Conservation (phyloP, 2,888 invertebrate genomes). For the Limnephilus marmoratus region DNA sequence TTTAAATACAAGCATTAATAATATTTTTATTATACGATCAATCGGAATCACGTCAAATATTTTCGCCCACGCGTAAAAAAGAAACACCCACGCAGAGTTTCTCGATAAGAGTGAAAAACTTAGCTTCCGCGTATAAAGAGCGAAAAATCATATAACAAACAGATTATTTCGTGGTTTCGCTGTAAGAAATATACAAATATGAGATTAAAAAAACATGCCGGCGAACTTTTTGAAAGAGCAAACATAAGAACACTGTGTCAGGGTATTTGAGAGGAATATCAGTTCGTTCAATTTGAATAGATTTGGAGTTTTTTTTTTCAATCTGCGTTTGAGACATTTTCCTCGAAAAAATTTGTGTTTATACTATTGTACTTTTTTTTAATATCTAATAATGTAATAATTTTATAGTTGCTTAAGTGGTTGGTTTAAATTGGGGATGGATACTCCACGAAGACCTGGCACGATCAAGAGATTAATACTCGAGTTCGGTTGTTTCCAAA, state of each 20-base stretch:
- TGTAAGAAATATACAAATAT: not conserved
- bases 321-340: not conserved
- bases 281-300: not conserved
- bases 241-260: not conserved
- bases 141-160: not conserved
- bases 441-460: not conserved
- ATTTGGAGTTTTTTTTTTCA: not conserved
- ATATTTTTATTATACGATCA: not conserved
- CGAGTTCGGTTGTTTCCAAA: not conserved
- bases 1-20: not conserved
- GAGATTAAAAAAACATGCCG: not conserved
- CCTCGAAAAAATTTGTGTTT: no score
- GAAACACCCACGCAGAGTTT: not conserved
- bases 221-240: not conserved
- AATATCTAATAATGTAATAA: not conserved
- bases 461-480: not conserved
- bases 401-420: not conserved
- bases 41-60: constrained; percentile 26
- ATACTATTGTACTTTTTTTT: not conserved
- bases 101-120: not conserved
- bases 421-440: not conserved
- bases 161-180: not conserved
- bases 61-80: not conserved
- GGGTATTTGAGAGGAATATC: not conserved
- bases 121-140: not conserved